Evolutionary conservation across 2,888 invertebrate genomes (phyloP).

Genomic region (Drosophila anceps): DNA sequence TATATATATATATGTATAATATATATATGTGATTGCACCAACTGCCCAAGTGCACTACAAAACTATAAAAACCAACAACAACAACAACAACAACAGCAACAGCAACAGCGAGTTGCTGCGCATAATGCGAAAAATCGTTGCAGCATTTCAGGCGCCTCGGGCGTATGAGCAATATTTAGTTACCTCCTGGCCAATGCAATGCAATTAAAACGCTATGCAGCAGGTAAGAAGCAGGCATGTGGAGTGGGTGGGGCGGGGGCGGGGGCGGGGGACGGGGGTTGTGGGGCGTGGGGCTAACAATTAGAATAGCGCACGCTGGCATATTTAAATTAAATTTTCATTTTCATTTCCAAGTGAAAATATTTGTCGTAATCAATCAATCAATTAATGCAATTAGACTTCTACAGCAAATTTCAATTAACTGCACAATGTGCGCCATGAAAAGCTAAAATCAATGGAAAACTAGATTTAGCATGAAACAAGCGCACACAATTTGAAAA

Average conservation of each 20-base stretch:
- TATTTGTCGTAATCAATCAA: slow-evolving; percentile 10
- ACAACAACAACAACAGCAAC: slow-evolving; percentile 18
- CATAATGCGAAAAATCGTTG: slow-evolving; percentile 45
- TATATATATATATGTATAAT: slow-evolving; percentile 48
- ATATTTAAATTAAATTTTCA: slow-evolving; percentile 2
- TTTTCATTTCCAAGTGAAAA: not conserved
- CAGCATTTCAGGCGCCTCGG: slow-evolving; percentile 49
- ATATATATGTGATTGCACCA: slow-evolving; percentile 57
- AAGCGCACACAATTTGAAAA: not conserved
- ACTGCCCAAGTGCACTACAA: slow-evolving; percentile 66
- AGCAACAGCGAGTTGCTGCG: slow-evolving; percentile 12
- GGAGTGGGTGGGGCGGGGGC: too few relatives aligned
- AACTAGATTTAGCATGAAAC: not conserved
- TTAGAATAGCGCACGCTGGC: not conserved
- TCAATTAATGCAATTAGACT: slow-evolving; percentile 24
- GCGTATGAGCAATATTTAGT: slow-evolving; percentile 29
- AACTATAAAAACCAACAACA: slow-evolving; percentile 40
- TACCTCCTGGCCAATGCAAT: slow-evolving; percentile 33
- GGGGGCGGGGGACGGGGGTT: too few relatives aligned
- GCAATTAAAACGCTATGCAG: slow-evolving; percentile 31
- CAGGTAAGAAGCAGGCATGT: not conserved
- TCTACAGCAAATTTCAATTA: slow-evolving; percentile 7
- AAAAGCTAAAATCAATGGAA: not conserved
- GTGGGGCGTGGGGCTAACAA: not conserved
- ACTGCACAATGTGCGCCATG: not conserved